Evolutionary conservation across 2,888 invertebrate genomes (phyloP).

Genomic region (Drosophila bunnanda): DNA sequence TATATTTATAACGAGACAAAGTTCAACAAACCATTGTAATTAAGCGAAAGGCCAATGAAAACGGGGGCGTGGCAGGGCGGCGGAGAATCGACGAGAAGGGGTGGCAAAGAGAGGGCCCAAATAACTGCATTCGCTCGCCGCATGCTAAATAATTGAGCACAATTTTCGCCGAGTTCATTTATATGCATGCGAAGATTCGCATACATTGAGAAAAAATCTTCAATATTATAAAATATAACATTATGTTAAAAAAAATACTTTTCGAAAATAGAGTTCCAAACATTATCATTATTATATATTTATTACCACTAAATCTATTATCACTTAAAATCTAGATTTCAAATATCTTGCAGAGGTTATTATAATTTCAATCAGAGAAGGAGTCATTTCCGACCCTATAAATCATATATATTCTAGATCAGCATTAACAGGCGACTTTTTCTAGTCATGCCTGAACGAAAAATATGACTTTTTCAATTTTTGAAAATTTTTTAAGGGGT

Average conservation of each 20-base stretch:
- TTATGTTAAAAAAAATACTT: neutral
- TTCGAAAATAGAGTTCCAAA: neutral
- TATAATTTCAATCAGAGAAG: too few relatives aligned
- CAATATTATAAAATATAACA: neutral
- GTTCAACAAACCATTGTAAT: slow-evolving; percentile 28
- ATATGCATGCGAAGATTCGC: slow-evolving; percentile 23
- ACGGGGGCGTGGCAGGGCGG: neutral
- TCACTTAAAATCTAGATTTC: too few relatives aligned
- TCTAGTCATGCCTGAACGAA: too few relatives aligned
- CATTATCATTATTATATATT: neutral
- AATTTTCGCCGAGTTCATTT: slow-evolving; percentile 25
- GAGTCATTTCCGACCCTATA: too few relatives aligned
- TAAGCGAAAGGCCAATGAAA: neutral
- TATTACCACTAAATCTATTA: neutral
- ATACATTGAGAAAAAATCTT: neutral
- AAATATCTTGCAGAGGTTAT: too few relatives aligned
- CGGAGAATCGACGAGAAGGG: neutral
- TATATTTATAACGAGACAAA: slow-evolving; percentile 7
- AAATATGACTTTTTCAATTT: too few relatives aligned
- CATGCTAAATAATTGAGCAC: slow-evolving; percentile 31
- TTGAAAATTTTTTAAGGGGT: too few relatives aligned
- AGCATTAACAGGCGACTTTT: too few relatives aligned
- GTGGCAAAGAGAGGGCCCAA: slow-evolving; percentile 2
- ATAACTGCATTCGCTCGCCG: slow-evolving; percentile 18
- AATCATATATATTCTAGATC: too few relatives aligned